A percentile compares a stretch with the other conserved stretches of the same genome.
Conservation (phyloP, 2,113 vertebrate species). For the Eretmochelys imbricata region DNA sequence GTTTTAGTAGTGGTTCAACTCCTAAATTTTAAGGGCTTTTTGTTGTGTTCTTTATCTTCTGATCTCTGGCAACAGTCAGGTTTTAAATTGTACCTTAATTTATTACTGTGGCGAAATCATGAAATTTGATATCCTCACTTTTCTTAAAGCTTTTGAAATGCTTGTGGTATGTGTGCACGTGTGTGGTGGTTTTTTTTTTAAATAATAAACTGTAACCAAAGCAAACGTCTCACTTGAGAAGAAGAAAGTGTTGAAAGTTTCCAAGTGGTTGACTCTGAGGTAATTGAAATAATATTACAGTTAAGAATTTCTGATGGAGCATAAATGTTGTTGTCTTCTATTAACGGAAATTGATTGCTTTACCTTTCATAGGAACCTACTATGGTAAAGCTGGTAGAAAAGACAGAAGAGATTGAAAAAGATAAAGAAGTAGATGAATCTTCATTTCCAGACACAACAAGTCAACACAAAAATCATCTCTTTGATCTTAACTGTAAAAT, state of each 20-base stretch:
- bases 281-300: neutral
- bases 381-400: conserved; percentile 81
- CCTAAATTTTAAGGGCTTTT: neutral
- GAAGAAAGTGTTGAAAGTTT: neutral
- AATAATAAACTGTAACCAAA: neutral
- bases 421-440: conserved; percentile 82
- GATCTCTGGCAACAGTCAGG: neutral
- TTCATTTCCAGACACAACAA: conserved; percentile 89
- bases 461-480: conserved; percentile 94
- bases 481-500: conserved; percentile 99
- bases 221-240: neutral
- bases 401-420: conserved; percentile 81
- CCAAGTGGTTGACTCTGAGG: neutral
- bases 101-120: neutral
- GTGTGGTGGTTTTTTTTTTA: neutral
- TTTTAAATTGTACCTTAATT: neutral
- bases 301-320: neutral
- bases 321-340: neutral
- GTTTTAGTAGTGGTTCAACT: neutral
- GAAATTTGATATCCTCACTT: neutral
- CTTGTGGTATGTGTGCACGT: neutral
- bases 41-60: neutral
- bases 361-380: conserved; percentile 76
- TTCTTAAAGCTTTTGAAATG: neutral
- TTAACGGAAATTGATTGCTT: conserved; percentile 17